Evolutionary conservation across 2,888 invertebrate genomes (phyloP).

Genomic region (Parasteatoda lunata): DNA sequence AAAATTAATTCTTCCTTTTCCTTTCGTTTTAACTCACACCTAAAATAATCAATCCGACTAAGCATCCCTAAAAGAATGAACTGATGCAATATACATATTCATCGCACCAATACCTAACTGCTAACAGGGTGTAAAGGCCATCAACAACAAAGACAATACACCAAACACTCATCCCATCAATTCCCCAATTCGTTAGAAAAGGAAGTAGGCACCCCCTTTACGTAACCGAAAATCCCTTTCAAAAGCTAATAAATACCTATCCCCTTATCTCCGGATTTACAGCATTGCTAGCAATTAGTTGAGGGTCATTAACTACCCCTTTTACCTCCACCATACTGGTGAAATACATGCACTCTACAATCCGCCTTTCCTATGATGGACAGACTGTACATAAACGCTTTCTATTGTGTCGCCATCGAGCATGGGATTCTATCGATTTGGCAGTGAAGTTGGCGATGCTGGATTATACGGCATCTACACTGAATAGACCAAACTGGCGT

Average conservation of each 20-base stretch:
- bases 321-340: neutral
- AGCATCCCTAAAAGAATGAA: no score
- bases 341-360: neutral
- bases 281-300: conserved; percentile 51
- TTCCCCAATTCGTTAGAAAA: no score
- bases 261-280: conserved; percentile 38
- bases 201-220: neutral
- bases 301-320: conserved; percentile 38
- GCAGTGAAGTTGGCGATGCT: neutral
- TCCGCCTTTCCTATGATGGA: neutral
- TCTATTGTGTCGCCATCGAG: conserved; percentile 46
- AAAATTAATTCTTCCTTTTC: no score
- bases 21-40: no score
- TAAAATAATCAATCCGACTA: no score
- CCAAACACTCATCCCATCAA: no score
- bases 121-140: no score
- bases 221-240: conserved; percentile 23
- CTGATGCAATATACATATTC: no score
- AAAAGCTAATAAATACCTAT: conserved; percentile 38
- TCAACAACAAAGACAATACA: no score
- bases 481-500: neutral
- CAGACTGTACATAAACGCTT: neutral
- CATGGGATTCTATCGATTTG: conserved; percentile 33
- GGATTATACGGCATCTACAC: neutral
- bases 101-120: no score